A percentile compares a stretch with the other conserved stretches of the same genome.
Conservation (phyloP, 2,888 invertebrate genomes). For the Lycaena phlaeas region DNA sequence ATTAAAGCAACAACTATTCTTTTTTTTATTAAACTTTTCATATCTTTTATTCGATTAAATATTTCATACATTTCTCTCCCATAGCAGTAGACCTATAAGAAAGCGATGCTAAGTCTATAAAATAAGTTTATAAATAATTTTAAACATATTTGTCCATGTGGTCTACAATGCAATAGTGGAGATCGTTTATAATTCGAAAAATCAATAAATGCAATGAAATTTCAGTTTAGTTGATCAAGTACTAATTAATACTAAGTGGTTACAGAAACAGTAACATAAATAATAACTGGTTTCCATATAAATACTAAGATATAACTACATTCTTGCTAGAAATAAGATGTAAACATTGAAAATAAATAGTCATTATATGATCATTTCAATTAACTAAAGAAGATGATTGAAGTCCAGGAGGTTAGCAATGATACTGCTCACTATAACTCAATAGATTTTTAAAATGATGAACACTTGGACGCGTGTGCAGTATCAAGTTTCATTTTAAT, state of each 20-base stretch:
- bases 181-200: constrained; percentile 16
- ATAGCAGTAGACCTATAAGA: constrained; percentile 16
- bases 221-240: constrained; percentile 17
- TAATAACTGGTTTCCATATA: constrained; percentile 14
- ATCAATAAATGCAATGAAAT: constrained; percentile 41
- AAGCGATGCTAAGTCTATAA: constrained; percentile 15
- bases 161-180: constrained; percentile 18
- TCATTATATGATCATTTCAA: constrained; percentile 21
- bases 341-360: constrained; percentile 20
- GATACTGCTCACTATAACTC: constrained; percentile 37
- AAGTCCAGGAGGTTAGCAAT: constrained; percentile 33
- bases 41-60: constrained; percentile 10
- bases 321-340: constrained; percentile 19
- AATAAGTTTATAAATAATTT: constrained; percentile 17
- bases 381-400: constrained; percentile 23
- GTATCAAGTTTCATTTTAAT: constrained; percentile 32
- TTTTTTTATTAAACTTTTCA: constrained; percentile 8
- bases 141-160: constrained; percentile 14
- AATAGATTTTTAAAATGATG: constrained; percentile 26
- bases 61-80: constrained; percentile 11
- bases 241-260: constrained; percentile 27
- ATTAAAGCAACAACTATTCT: constrained; percentile 9
- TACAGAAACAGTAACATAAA: constrained; percentile 28
- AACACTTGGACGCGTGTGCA: constrained; percentile 41
- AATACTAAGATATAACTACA: constrained; percentile 20